Base-by-base conservation (phyloP, 2,888 invertebrate genomes). In the Acrocyrtus sp. region DNA sequence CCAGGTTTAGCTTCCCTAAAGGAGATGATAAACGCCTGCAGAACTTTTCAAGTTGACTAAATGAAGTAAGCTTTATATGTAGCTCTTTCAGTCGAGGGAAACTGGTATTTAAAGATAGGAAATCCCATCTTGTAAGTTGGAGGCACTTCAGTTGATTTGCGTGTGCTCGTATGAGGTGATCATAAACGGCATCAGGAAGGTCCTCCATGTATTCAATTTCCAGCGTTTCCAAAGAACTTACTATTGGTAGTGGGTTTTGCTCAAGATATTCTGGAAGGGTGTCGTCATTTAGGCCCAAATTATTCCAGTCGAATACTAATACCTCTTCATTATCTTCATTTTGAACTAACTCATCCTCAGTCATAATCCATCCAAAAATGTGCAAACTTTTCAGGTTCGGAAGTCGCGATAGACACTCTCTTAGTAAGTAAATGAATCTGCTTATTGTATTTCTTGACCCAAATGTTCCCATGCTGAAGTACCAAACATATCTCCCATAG, bases 51-150 rank as follows among this genome's bases (percentile, higher is more conserved):
- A 58, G 27, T 19, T 43, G 45, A 6, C 58, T 27, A 19, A 45
- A 43, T n/a, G 29, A 29, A 12, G 58, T 19, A 2, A 58, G 27
- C 5, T 58, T 47, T 4, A 58, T 19, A 19, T 6, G 1, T 21
- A 58, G 19, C n/a, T 58, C 58, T n/a, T 26, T 58, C 19, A 58
- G n/a, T n/a, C 27, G 24, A 19, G 58, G 58, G 15, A 58, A 26
- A n/a, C 47, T 3, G n/a, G 27, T 43, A 22, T 58, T 17, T 21
- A 58, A 27, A 47, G 29, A n/a, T 8, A 19, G 27, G 5, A 19
- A 19, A 3, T 45, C 58, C 58, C 58, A 58, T 2, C 27, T 29
- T 5, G 58, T 45, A 27, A 58, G 26, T 27, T 58, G 45, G 17
- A 58, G 45, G 12, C 29, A 4, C 47, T 58, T 58, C 15, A 58